phyloP scores from a whole-genome alignment of 2,797 vertebrate species.

The Phoeniculus purpureus region DNA sequence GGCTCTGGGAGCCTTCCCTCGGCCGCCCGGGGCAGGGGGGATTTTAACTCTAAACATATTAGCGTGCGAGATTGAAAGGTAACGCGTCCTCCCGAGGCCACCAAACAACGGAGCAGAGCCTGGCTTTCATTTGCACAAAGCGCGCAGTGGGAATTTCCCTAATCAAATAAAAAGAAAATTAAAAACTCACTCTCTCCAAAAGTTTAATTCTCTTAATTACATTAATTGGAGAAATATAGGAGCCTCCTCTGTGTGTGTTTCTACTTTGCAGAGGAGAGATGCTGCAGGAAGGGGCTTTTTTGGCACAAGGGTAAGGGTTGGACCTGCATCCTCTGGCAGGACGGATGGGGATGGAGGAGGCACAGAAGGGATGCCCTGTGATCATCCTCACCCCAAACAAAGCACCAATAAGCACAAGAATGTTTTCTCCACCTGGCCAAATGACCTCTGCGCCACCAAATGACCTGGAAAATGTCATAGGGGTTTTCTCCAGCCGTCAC shows the following conservation, averaged over 20 bases:
- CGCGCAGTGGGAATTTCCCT: slow-evolving; percentile 77
- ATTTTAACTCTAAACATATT: slow-evolving; percentile 81
- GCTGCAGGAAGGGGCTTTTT: not conserved
- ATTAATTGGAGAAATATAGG: slow-evolving; percentile 79
- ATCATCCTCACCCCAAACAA: accelerated
- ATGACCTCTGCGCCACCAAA: accelerated
- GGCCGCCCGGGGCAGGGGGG: slow-evolving; percentile 61
- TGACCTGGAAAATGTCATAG: not conserved
- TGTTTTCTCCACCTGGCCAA: not conserved
- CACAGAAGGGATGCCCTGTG: not conserved
- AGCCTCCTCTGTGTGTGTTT: slow-evolving; percentile 19
- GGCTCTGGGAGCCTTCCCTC: slow-evolving; percentile 76
- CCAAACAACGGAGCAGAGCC: slow-evolving; percentile 74
- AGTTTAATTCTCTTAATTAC: slow-evolving; percentile 83
- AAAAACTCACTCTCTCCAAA: slow-evolving; percentile 78
- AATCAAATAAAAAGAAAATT: slow-evolving; percentile 84
- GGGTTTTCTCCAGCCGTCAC: not conserved
- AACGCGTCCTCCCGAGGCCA: slow-evolving; percentile 75
- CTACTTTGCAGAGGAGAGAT: not conserved
- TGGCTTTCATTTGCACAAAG: slow-evolving; percentile 82
- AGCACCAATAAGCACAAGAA: not conserved
- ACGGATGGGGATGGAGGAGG: not conserved
- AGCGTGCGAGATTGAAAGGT: slow-evolving; percentile 79
- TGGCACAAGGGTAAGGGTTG: not conserved
- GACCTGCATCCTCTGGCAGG: accelerated